Percentiles rank a stretch among this genome's conserved stretches.
These are phyloP conservation scores for Todiramphus chloris DNA, from an alignment of 2,113 vertebrate species.

Conservation along the genomic window DNA sequence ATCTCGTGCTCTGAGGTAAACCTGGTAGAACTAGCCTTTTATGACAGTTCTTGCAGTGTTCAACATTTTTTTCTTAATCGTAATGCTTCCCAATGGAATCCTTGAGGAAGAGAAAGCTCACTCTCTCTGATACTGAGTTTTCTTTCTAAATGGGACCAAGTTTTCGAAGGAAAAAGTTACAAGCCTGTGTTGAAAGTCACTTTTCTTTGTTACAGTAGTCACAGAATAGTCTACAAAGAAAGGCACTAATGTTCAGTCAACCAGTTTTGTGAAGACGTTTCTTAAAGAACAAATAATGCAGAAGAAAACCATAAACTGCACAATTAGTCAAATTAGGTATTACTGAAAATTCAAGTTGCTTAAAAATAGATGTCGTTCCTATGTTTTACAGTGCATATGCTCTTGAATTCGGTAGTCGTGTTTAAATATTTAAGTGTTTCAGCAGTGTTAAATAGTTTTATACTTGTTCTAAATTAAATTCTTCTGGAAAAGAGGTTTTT, in stretches of 20 bases:
- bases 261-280: neutral
- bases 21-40: neutral
- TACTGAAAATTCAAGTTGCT: neutral
- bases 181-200: neutral
- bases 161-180: neutral
- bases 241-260: neutral
- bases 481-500: neutral
- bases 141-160: neutral
- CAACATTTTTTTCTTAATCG: neutral
- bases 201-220: neutral
- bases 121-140: neutral
- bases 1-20: neutral
- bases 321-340: neutral
- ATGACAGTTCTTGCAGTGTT: neutral
- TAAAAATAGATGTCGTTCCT: neutral
- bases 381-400: neutral
- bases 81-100: neutral
- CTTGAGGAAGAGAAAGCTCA: neutral
- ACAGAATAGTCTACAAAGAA: neutral
- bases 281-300: neutral
- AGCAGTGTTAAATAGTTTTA: slow-evolving; percentile 17
- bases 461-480: slow-evolving; percentile 38
- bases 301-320: neutral
- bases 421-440: slow-evolving; percentile 31
- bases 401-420: slow-evolving; percentile 11